Percentiles rank a stretch among this genome's conserved stretches.
phyloP scores from a whole-genome alignment of 2,797 vertebrate genomes.

The Rhabdomys pumilio region DNA sequence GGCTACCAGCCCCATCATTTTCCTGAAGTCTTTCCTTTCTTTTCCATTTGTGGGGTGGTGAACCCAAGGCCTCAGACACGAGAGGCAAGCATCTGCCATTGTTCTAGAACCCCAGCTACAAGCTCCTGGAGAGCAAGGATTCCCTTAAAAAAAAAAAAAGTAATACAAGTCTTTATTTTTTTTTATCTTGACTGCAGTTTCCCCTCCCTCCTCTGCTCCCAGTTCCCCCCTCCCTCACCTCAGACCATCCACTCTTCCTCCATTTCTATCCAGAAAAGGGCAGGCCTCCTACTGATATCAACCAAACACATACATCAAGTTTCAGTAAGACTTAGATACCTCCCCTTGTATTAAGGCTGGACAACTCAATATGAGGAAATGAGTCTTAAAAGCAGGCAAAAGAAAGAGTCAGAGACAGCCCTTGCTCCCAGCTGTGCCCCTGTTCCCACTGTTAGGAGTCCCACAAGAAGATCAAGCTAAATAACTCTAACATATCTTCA shows the following conservation, averaged over 20 bases:
- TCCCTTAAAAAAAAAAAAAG: not conserved
- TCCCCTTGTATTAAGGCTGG: not conserved
- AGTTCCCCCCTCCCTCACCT: not conserved
- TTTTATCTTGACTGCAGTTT: not conserved
- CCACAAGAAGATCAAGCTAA: not conserved
- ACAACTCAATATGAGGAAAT: not conserved
- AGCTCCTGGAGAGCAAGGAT: not conserved
- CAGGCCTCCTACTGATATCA: not conserved
- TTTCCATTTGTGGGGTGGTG: not conserved
- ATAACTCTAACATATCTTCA: not conserved
- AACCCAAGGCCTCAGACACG: not conserved
- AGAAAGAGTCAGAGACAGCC: not conserved
- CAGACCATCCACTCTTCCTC: not conserved
- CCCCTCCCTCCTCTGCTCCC: no score
- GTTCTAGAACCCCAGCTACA: not conserved
- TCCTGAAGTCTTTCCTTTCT: not conserved
- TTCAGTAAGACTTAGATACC: not conserved
- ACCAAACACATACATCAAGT: not conserved
- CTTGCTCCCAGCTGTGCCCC: not conserved
- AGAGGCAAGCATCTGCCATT: not conserved
- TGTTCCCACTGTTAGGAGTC: not conserved
- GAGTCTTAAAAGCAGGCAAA: not conserved
- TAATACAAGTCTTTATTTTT: not conserved
- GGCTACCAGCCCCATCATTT: not conserved
- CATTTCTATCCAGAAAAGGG: not conserved